phyloP scores from a whole-genome alignment of 2,113 vertebrate species.

The Montifringilla adamsi region DNA sequence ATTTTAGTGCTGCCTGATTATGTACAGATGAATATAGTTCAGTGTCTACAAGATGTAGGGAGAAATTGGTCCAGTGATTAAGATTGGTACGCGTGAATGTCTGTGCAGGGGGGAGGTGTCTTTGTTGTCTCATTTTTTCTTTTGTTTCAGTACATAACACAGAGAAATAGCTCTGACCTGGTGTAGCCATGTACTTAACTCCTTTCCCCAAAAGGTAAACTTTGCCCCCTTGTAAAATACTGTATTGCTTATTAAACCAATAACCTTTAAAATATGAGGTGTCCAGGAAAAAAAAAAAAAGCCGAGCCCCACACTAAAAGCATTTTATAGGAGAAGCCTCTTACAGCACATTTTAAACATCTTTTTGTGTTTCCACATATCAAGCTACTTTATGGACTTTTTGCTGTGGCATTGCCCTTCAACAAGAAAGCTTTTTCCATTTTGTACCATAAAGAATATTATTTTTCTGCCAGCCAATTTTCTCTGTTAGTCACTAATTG shows the following conservation, averaged over 20 bases:
- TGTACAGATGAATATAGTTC: conserved; percentile 65
- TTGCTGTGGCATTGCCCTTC: conserved; percentile 82
- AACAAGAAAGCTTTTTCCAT: conserved; percentile 85
- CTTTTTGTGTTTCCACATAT: conserved; percentile 80
- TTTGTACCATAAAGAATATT: conserved; percentile 96
- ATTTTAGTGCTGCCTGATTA: conserved; percentile 71
- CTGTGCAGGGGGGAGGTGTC: neutral
- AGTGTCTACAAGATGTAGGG: conserved; percentile 44
- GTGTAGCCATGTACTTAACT: conserved; percentile 52
- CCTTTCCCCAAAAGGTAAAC: conserved; percentile 62
- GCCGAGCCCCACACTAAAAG: conserved; percentile 39
- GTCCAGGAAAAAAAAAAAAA: neutral
- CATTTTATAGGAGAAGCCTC: conserved; percentile 63
- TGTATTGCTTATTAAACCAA: conserved; percentile 72
- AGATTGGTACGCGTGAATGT: neutral
- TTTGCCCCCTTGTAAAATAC: conserved; percentile 66
- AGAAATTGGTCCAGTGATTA: conserved; percentile 41
- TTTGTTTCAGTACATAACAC: conserved; percentile 60
- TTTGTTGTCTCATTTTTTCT: conserved; percentile 51
- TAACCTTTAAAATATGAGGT: conserved; percentile 71
- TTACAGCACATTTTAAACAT: conserved; percentile 64
- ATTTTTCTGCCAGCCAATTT: conserved; percentile 99
- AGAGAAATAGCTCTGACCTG: conserved; percentile 58
- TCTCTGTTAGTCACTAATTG: conserved; percentile 99
- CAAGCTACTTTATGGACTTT: conserved; percentile 90